These are phyloP conservation scores for Drosophila insularis DNA, from an alignment of 1,140 invertebrate genomes.

Conservation along the genomic window DNA sequence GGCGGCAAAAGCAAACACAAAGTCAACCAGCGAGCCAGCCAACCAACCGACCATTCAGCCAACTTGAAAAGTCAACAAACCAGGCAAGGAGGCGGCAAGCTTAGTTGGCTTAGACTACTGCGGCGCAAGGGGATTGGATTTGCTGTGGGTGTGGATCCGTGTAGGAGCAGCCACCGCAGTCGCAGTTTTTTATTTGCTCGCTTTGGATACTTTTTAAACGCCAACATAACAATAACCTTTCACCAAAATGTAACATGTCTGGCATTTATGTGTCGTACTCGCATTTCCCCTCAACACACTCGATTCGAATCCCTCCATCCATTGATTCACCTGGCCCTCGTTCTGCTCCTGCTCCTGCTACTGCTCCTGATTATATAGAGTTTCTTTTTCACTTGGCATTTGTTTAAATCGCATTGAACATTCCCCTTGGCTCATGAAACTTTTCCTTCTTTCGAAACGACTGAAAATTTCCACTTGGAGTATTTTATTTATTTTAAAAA, in stretches of 20 bases:
- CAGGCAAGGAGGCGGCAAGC: slow-evolving; percentile 2
- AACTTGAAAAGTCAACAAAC: slow-evolving; percentile 57
- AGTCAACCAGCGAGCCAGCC: slow-evolving; percentile 48
- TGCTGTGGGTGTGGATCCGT: not conserved
- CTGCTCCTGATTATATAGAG: too few species aligned
- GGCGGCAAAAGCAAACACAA: slow-evolving; percentile 78
- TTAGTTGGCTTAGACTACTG: slow-evolving; percentile 1
- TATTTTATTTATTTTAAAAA: not conserved
- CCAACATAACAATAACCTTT: slow-evolving; percentile 77
- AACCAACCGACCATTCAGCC: slow-evolving; percentile 45
- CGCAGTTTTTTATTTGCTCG: slow-evolving; percentile 62
- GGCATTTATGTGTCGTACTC: slow-evolving; percentile 61
- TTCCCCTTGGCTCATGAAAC: not conserved
- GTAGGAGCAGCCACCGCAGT: slow-evolving; percentile 11
- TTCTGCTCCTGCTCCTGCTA: not conserved
- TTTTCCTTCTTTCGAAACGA: not conserved
- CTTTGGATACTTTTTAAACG: slow-evolving; percentile 60
- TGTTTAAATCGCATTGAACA: slow-evolving; percentile 23
- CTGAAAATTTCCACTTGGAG: not conserved
- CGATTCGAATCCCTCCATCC: not conserved
- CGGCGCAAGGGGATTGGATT: not conserved
- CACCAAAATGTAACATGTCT: slow-evolving; percentile 75
- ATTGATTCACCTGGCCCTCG: not conserved
- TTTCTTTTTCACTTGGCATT: slow-evolving; percentile 3
- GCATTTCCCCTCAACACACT: not conserved